phyloP scores from a whole-genome alignment of 2,113 vertebrate genomes.

The Colaptes auratus region DNA sequence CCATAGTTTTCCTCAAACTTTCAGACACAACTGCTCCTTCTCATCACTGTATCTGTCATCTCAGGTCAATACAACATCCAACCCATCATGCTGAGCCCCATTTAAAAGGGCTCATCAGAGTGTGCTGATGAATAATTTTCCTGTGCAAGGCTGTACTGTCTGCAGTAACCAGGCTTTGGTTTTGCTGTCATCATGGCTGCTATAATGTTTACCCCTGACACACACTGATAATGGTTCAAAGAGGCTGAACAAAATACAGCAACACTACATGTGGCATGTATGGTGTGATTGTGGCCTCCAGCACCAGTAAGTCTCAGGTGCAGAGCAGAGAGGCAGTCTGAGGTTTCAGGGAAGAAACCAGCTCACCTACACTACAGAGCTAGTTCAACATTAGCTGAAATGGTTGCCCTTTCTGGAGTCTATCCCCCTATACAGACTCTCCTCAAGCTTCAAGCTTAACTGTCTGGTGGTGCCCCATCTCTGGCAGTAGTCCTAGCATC shows the following conservation, averaged over 20 bases:
- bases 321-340: background rate
- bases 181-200: background rate
- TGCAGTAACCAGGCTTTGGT: background rate
- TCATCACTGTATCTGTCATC: background rate
- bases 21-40: background rate
- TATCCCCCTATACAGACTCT: accelerated
- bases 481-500: background rate
- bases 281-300: background rate
- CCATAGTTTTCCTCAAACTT: background rate
- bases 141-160: background rate
- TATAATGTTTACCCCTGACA: background rate
- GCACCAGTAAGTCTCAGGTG: background rate
- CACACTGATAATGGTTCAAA: background rate
- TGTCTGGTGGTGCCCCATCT: background rate
- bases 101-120: background rate
- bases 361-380: background rate
- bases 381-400: background rate
- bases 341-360: background rate
- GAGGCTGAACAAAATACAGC: background rate
- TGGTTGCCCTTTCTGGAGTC: background rate
- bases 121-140: background rate
- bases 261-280: background rate
- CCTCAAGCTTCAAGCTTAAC: accelerated
- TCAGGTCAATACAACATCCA: background rate
- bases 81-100: background rate